Evolutionary conservation across 1,140 invertebrate species (phyloP).

Genomic region (Caenorhabditis latens): DNA sequence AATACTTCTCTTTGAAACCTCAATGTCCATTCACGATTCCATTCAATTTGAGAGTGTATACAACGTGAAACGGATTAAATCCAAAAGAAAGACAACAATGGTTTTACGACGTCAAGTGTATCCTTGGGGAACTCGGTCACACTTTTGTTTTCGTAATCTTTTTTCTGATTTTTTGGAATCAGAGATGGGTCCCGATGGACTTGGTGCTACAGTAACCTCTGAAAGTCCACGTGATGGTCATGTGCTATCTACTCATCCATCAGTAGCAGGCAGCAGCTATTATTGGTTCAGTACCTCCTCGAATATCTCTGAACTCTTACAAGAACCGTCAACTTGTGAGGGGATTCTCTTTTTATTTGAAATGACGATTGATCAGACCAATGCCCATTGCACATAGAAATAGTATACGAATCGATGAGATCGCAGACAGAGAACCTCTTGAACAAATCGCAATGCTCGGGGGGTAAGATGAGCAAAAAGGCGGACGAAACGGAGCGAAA

Average conservation of each 20-base stretch:
- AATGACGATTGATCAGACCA: conserved; percentile 49
- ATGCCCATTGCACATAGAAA: not conserved
- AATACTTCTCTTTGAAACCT: not conserved
- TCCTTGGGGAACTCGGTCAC: not conserved
- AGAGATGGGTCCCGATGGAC: not conserved
- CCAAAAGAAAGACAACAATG: not conserved
- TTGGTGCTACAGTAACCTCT: not conserved
- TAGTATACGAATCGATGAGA: conserved; percentile 1
- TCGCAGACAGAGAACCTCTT: conserved; percentile 8
- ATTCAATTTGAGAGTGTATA: not conserved
- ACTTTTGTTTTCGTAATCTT: not conserved
- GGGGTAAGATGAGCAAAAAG: conserved; percentile 9
- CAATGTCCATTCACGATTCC: not conserved
- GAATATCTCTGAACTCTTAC: conserved; percentile 34
- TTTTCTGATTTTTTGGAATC: not conserved
- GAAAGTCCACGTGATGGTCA: not conserved
- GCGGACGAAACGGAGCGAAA: not conserved
- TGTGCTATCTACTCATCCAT: not conserved
- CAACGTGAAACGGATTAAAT: not conserved
- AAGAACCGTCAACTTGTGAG: conserved; percentile 40
- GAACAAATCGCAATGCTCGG: not conserved
- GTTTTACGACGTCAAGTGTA: not conserved
- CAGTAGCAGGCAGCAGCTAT: too few relatives aligned
- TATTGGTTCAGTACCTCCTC: not conserved
- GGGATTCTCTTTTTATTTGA: not conserved